Conservation (phyloP, 1,140 invertebrate species). For the Tetragonula clypearis region DNA sequence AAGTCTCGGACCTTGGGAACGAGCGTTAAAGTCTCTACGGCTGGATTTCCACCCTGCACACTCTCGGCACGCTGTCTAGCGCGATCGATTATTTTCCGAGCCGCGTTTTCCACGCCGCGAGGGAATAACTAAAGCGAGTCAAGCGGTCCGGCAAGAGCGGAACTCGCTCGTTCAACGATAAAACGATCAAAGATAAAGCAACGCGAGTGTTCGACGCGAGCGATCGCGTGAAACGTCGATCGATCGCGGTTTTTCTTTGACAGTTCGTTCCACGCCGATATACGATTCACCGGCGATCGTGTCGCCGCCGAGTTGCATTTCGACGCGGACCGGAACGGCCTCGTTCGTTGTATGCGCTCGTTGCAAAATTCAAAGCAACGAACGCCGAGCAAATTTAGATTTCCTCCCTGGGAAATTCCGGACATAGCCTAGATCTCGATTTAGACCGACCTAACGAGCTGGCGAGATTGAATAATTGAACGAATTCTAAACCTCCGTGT, state of each 20-base stretch:
- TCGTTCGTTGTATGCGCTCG: not conserved
- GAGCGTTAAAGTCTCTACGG: constrained; percentile 66
- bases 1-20: constrained; percentile 63
- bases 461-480: constrained; percentile 79
- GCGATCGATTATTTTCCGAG: not conserved
- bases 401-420: constrained; percentile 61
- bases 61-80: not conserved
- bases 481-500: constrained; percentile 76
- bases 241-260: not conserved
- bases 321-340: not conserved
- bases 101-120: not conserved
- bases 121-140: not conserved
- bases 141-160: not conserved
- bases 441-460: constrained; percentile 75
- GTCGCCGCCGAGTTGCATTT: not conserved
- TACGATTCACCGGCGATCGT: not conserved
- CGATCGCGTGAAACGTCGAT: not conserved
- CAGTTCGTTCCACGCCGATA: not conserved
- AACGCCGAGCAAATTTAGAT: constrained; percentile 63
- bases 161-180: not conserved
- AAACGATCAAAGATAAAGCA: not conserved
- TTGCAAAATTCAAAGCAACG: constrained; percentile 64
- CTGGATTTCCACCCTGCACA: constrained; percentile 6
- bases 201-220: not conserved
- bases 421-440: constrained; percentile 72